Evolutionary conservation across 2,113 vertebrate species (phyloP).

Genomic region (Oryzias celebensis): DNA sequence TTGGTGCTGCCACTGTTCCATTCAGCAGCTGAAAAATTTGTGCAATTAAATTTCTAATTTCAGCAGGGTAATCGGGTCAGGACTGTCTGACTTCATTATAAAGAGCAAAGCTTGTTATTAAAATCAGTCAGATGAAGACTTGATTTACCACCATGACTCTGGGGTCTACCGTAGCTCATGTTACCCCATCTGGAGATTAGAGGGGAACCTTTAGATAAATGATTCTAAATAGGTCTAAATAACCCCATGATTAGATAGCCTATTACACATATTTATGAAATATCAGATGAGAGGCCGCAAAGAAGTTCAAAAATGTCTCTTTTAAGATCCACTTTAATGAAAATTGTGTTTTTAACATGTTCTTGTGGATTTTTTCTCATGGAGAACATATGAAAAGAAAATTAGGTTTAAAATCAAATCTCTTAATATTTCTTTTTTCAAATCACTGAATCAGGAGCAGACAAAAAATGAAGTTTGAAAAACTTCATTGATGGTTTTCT

Average conservation of each 20-base stretch:
- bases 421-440: no score
- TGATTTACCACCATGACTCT: conserved; percentile 17
- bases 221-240: conserved; percentile 4
- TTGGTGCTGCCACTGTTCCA: conserved; percentile 32
- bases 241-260: neutral
- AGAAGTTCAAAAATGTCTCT: neutral
- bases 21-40: conserved; percentile 46
- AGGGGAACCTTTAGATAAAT: conserved; percentile 7
- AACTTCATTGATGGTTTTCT: no score
- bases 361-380: no score
- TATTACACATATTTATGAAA: neutral
- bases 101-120: conserved; percentile 38
- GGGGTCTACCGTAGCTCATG: neutral
- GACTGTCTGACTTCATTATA: conserved; percentile 50
- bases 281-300: neutral
- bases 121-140: conserved; percentile 39
- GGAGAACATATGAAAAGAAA: no score
- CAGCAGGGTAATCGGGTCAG: conserved; percentile 50
- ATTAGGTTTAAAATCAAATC: no score
- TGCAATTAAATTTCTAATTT: conserved; percentile 68
- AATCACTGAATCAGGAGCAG: no score
- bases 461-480: no score
- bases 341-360: no score
- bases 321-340: neutral
- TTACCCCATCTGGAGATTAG: conserved; percentile 1